Evolutionary conservation across 1,140 invertebrate species (phyloP).

Genomic region (Rhagoletis pomonella): DNA sequence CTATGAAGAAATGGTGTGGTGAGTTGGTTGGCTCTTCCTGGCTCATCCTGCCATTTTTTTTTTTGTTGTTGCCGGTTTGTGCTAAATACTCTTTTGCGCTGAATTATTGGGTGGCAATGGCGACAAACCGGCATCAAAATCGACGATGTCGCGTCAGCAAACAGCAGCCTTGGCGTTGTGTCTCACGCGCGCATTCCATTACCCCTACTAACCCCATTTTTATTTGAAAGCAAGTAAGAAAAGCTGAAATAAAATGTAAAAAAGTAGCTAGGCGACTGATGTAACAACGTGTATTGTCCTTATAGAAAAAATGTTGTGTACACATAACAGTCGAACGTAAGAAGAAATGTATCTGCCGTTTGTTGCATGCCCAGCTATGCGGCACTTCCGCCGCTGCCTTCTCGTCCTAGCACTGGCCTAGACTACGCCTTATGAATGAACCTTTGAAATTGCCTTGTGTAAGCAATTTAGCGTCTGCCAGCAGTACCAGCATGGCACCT

Average conservation of each 20-base stretch:
- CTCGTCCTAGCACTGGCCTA: not conserved
- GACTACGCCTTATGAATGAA: constrained; percentile 25
- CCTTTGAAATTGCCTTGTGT: constrained; percentile 46
- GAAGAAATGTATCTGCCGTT: not conserved
- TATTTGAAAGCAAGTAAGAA: not conserved
- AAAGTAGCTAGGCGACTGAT: not conserved
- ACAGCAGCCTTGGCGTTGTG: constrained; percentile 31
- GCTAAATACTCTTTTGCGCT: not conserved
- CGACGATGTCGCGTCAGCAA: constrained; percentile 42
- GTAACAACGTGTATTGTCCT: not conserved
- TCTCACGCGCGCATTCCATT: constrained; percentile 49
- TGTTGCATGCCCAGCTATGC: constrained; percentile 7
- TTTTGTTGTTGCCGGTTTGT: not conserved
- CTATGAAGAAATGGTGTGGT: too few relatives aligned
- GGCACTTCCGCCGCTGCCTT: not conserved
- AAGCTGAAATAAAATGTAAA: not conserved
- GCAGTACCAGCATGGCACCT: constrained; percentile 18
- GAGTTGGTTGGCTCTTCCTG: not conserved
- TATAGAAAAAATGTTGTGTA: not conserved
- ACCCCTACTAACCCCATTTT: constrained; percentile 53
- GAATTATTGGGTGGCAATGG: constrained; percentile 44
- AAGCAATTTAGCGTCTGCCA: constrained; percentile 1
- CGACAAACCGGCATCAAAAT: constrained; percentile 39
- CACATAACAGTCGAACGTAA: not conserved
- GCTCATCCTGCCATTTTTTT: not conserved